These are phyloP conservation scores for Agapornis canus DNA, from an alignment of 2,797 vertebrate species.

Conservation along the genomic window DNA sequence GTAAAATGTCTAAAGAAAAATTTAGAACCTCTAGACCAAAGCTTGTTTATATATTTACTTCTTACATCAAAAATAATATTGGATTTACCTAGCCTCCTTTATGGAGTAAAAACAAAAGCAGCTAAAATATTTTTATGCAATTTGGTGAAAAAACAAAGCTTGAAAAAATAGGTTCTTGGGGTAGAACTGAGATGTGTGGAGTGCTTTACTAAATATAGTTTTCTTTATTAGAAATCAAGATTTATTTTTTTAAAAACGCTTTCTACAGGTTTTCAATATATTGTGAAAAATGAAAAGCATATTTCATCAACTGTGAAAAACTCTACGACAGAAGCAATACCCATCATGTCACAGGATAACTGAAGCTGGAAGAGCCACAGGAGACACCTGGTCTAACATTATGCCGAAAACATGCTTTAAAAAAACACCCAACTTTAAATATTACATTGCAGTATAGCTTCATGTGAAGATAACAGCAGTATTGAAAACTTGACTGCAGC, in stretches of 20 bases:
- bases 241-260: not conserved
- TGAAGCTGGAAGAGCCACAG: not conserved
- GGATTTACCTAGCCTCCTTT: not conserved
- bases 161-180: not conserved
- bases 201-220: not conserved
- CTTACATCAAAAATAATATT: not conserved
- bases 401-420: not conserved
- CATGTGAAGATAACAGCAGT: not conserved
- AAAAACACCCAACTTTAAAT: not conserved
- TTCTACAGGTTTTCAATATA: not conserved
- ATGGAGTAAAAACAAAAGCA: not conserved
- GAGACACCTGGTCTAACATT: not conserved
- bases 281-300: not conserved
- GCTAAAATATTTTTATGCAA: not conserved
- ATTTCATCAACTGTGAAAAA: rapidly evolving
- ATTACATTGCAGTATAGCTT: not conserved
- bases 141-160: not conserved
- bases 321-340: not conserved
- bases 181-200: not conserved
- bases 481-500: not conserved
- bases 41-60: not conserved
- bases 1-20: not conserved
- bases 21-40: not conserved
- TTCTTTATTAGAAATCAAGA: not conserved
- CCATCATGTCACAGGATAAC: not conserved